These are phyloP conservation scores for Asteroscopus sphinx DNA, from an alignment of 2,888 invertebrate species.

Conservation along the genomic window DNA sequence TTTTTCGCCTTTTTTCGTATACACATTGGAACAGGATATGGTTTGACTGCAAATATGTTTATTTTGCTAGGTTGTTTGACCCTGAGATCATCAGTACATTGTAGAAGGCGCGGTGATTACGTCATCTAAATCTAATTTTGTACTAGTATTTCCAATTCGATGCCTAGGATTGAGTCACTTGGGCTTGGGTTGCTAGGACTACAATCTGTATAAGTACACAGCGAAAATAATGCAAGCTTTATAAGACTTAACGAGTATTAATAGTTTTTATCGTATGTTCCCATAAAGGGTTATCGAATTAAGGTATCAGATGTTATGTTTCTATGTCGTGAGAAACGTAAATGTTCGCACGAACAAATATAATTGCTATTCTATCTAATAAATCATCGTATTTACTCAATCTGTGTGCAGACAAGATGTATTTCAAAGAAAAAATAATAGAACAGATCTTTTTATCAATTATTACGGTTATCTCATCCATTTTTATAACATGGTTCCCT, in stretches of 20 bases:
- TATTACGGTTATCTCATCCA: conserved; percentile 23
- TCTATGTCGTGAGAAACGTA: conserved; percentile 35
- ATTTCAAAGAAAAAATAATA: conserved; percentile 27
- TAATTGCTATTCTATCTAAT: conserved; percentile 20
- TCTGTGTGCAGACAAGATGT: conserved; percentile 3
- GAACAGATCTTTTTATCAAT: conserved; percentile 27
- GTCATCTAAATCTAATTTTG: conserved; percentile 42
- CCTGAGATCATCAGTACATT: conserved; percentile 46
- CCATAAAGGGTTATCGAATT: conserved; percentile 36
- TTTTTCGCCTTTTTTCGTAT: conserved; percentile 2
- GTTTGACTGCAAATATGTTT: conserved; percentile 34
- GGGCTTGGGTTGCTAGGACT: conserved; percentile 5
- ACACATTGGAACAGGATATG: conserved; percentile 23
- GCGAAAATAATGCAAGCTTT: conserved; percentile 18
- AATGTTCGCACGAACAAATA: conserved; percentile 29
- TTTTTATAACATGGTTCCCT: conserved; percentile 27
- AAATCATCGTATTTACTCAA: conserved; percentile 27
- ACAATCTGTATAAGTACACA: conserved; percentile 15
- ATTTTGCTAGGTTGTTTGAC: conserved; percentile 36
- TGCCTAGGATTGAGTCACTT: conserved; percentile 35
- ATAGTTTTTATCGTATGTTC: conserved; percentile 20
- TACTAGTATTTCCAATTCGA: conserved; percentile 30
- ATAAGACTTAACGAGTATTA: conserved; percentile 12
- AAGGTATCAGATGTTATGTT: conserved; percentile 12
- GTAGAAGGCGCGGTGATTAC: conserved; percentile 41